Conservation (phyloP, 2,888 invertebrate species). For the Macrophya alboannulata region DNA sequence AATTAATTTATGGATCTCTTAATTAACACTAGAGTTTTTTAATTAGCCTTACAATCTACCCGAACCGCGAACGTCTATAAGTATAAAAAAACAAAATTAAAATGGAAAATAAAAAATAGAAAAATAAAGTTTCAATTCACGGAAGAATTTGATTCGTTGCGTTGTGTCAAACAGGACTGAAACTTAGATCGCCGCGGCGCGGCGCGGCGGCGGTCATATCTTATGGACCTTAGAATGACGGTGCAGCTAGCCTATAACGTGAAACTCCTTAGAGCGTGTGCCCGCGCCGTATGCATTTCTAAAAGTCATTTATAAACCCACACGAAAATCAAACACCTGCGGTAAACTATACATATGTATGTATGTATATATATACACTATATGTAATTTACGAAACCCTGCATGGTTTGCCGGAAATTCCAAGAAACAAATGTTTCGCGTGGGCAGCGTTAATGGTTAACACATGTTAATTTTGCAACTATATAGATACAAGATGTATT, state of each 20-base stretch:
- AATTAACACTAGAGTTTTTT: neutral
- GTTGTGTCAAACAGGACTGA: neutral
- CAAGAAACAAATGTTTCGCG: constrained; percentile 43
- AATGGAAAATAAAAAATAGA: no score
- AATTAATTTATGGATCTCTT: neutral
- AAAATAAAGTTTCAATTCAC: neutral
- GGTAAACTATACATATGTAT: neutral
- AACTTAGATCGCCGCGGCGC: neutral
- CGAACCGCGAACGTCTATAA: neutral
- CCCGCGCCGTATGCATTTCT: constrained; percentile 25
- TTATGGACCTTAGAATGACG: constrained; percentile 31
- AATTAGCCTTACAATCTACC: neutral
- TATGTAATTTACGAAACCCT: constrained; percentile 14
- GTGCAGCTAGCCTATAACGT: neutral
- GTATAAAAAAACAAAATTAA: neutral
- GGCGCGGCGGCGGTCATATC: neutral
- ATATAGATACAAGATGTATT: constrained; percentile 33
- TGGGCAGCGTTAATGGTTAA: constrained; percentile 53
- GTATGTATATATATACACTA: neutral
- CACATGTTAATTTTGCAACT: constrained; percentile 52
- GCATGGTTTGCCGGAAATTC: constrained; percentile 46
- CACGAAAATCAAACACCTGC: constrained; percentile 36
- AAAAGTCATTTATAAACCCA: constrained; percentile 43
- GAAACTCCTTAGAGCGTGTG: neutral
- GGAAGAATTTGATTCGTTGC: neutral